Base-by-base conservation (phyloP, 2,888 invertebrate genomes). In the Agonopterix arenella region DNA sequence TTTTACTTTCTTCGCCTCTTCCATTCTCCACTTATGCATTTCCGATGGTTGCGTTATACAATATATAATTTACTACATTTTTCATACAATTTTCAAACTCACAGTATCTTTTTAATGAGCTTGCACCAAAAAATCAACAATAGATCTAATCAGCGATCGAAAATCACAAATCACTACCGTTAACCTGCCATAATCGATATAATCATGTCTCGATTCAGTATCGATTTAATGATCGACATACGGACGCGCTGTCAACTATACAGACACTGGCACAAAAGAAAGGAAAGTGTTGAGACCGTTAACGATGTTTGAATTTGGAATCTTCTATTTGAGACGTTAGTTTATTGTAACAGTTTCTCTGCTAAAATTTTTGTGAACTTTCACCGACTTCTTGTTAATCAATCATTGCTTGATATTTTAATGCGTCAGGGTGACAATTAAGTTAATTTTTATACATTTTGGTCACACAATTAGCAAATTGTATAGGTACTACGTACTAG, bases 271-370 rank as follows among this genome's bases (percentile, higher is more conserved):
- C 67, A 84, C 84, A 86, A 88, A 76, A 67, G 84, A 80, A 82
- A 79, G 68, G 86, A 85, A 88, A 88, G 84, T 78, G 75, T 63
- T 73, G 73, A 76, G 66, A 63, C 68, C 66, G 73, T 71, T 80
- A 80, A 77, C 78, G 73, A 80, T 71, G 73, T 70, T 72, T 76
- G 68, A 71, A 73, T 77, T 76, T 71, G 71, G 76, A 72, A 68
- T 70, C 64, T 61, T 38, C 62, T 52, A 68, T 66, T 66, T 51
- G 52, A 56, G 63, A 59, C 58, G 62, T 46, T 46, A 62, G 28
- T 59, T 54, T 51, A 40, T 58, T 62, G 61, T 64, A 60, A 64
- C 62, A 63, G 62, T 69, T 65, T 56, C 11, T 44, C 16, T 44
- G 8, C 42, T 60, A 54, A 55, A 54, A 54, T 54, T 51, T 48